Conservation (phyloP, 2,797 vertebrate genomes). For the Atherinosoma microstoma region DNA sequence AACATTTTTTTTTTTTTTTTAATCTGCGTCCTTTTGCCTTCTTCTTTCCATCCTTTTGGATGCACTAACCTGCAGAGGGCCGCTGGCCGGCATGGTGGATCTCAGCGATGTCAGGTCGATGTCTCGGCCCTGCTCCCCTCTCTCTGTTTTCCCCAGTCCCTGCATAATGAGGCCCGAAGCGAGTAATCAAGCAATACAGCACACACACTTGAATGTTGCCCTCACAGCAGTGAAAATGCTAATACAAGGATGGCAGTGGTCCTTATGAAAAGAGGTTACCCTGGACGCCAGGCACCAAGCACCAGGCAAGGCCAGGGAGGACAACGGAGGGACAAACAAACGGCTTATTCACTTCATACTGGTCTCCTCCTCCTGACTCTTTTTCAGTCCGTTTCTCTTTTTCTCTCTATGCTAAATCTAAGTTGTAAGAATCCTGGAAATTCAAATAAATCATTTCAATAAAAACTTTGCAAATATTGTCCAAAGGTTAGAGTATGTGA, state of each 20-base stretch:
- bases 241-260: conserved; percentile 66
- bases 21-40: not conserved
- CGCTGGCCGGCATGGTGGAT: conserved; percentile 80
- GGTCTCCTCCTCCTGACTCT: conserved; percentile 30
- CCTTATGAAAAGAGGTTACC: conserved; percentile 68
- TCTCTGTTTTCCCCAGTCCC: conserved; percentile 75
- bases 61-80: conserved; percentile 80
- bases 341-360: conserved; percentile 72
- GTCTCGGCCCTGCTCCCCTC: conserved; percentile 77
- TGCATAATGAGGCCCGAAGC: conserved; percentile 63
- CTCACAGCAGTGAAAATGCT: conserved; percentile 52
- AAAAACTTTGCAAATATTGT: conserved; percentile 47
- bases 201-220: conserved; percentile 42
- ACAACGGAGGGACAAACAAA: conserved; percentile 77
- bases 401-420: not conserved
- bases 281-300: conserved; percentile 69
- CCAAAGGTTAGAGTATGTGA: not conserved
- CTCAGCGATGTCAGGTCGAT: conserved; percentile 79
- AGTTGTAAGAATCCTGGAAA: conserved; percentile 5
- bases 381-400: conserved; percentile 28
- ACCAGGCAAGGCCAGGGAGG: conserved; percentile 58
- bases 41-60: not conserved
- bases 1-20: not conserved
- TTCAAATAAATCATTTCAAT: conserved; percentile 1
- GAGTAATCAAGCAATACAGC: conserved; percentile 8